Evolutionary conservation across 2,888 invertebrate genomes (phyloP).

Genomic region (Panzeria rudis): DNA sequence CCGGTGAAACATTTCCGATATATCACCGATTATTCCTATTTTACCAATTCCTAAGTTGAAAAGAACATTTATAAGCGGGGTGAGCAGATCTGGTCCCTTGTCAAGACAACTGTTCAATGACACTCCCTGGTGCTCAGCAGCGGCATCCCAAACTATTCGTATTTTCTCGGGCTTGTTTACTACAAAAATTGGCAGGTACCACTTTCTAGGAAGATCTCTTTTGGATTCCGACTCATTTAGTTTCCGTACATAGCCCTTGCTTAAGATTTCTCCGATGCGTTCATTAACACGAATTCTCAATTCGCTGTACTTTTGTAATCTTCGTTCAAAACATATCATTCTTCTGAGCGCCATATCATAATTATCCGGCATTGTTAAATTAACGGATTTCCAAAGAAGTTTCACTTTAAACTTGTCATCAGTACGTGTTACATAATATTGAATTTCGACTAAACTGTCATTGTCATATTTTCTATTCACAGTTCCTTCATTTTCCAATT

Average conservation of each 20-base stretch:
- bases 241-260: conserved; percentile 64
- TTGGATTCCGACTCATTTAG: conserved; percentile 37
- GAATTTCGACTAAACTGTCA: conserved; percentile 6
- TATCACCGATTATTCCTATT: too few species aligned
- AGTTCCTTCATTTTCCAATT: conserved; percentile 25
- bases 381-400: conserved; percentile 73
- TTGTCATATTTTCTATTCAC: too few species aligned
- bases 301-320: conserved; percentile 1
- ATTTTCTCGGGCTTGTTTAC: conserved; percentile 74
- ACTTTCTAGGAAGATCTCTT: conserved; percentile 55
- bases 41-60: too few species aligned
- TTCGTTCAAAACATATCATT: background rate
- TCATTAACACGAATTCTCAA: conserved; percentile 41
- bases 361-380: conserved; percentile 73
- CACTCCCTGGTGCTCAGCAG: conserved; percentile 74
- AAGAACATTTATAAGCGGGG: too few species aligned
- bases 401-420: conserved; percentile 62
- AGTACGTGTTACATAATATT: conserved; percentile 28
- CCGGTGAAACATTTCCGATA: too few species aligned
- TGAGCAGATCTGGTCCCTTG: too few species aligned
- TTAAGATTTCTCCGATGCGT: conserved; percentile 48
- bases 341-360: conserved; percentile 66
- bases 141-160: conserved; percentile 78
- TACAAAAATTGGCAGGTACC: conserved; percentile 75
- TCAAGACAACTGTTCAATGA: too few species aligned